These are phyloP conservation scores for Harpagus bidentatus DNA, from an alignment of 2,113 vertebrate genomes.

Conservation along the genomic window DNA sequence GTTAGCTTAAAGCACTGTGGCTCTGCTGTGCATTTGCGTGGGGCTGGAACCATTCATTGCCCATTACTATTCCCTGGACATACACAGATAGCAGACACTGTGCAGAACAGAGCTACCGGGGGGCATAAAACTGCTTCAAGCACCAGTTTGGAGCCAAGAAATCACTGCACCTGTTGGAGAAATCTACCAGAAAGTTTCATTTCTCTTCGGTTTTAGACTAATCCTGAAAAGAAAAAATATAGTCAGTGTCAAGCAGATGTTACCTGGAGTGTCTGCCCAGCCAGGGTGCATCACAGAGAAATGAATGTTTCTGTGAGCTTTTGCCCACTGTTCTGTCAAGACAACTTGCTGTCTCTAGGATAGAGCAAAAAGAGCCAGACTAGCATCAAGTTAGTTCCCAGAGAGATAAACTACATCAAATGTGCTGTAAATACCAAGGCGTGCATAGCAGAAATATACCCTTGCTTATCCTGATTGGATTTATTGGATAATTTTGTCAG, in stretches of 20 bases:
- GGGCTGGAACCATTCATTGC: not conserved
- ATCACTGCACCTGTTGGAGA: not conserved
- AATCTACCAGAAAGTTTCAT: not conserved
- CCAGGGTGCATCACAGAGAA: conserved; percentile 84
- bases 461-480: not conserved
- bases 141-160: not conserved
- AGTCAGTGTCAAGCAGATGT: not conserved
- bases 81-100: not conserved
- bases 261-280: conserved; percentile 85
- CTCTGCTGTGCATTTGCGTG: not conserved
- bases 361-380: not conserved
- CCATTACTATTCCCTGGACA: not conserved
- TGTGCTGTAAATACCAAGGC: not conserved
- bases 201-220: not conserved
- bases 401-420: not conserved
- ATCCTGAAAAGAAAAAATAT: not conserved
- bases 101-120: not conserved
- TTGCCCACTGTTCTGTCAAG: conserved; percentile 79
- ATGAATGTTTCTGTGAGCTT: conserved; percentile 74
- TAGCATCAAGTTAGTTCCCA: not conserved
- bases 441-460: not conserved
- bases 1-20: not conserved
- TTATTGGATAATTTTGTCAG: not conserved
- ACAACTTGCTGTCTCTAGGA: conserved; percentile 83
- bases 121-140: not conserved